Evolutionary conservation across 2,888 invertebrate species (phyloP).

Genomic region (Aleiodes testaceus): DNA sequence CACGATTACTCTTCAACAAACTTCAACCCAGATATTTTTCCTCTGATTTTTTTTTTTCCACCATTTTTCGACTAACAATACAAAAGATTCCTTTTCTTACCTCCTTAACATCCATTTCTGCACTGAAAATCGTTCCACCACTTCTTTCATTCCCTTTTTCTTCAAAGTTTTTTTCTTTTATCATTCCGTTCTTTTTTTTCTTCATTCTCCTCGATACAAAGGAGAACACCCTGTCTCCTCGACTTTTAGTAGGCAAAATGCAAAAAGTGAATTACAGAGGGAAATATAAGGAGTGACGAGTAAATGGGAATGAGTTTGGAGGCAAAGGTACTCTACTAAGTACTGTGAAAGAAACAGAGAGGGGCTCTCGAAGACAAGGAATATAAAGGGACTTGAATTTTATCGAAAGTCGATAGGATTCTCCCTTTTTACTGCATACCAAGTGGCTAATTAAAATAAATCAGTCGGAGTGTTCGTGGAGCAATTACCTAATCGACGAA

Average conservation of each 20-base stretch:
- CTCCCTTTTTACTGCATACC: conserved; percentile 43
- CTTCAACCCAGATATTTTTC: conserved; percentile 22
- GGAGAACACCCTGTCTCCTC: conserved; percentile 23
- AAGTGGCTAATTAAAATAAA: conserved; percentile 61
- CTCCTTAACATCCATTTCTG: conserved; percentile 43
- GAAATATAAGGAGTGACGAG: conserved; percentile 34
- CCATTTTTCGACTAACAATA: conserved; percentile 22
- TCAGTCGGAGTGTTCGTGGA: conserved; percentile 57
- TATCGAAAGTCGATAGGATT: conserved; percentile 50
- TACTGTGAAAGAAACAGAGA: conserved; percentile 12
- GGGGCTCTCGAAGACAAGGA: background rate
- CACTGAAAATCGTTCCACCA: conserved; percentile 34
- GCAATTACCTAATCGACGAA: conserved; percentile 56
- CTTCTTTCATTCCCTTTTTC: conserved; percentile 22
- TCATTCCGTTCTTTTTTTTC: conserved; percentile 10
- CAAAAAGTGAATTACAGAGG: conserved; percentile 46
- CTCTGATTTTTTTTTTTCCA: conserved; percentile 34
- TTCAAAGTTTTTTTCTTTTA: background rate
- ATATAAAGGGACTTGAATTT: conserved; percentile 34
- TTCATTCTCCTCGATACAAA: conserved; percentile 20
- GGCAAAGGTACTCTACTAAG: conserved; percentile 14
- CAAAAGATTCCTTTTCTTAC: conserved; percentile 39
- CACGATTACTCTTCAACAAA: conserved; percentile 40
- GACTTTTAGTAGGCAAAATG: conserved; percentile 18
- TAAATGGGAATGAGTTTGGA: conserved; percentile 32